phyloP scores from a whole-genome alignment of 2,888 invertebrate species.

The Sphinx pinastri region DNA sequence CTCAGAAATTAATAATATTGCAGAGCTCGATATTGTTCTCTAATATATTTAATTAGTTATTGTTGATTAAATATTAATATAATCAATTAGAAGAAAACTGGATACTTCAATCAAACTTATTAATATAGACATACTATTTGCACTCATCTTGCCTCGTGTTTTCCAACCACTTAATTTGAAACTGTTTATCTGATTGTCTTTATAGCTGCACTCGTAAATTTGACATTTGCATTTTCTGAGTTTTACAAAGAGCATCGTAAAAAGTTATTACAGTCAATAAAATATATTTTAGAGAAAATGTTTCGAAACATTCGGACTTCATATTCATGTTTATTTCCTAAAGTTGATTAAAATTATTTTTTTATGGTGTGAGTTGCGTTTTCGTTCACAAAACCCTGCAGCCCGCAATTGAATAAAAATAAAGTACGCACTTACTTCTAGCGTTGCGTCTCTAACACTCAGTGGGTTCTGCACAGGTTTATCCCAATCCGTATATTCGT shows the following conservation, averaged over 20 bases:
- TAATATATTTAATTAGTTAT: neutral
- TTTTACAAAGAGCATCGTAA: constrained; percentile 31
- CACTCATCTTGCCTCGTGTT: neutral
- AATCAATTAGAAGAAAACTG: neutral
- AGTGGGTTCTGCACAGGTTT: constrained; percentile 93
- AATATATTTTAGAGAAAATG: constrained; percentile 27
- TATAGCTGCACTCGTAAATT: constrained; percentile 30
- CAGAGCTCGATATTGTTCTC: neutral
- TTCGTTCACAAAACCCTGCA: neutral
- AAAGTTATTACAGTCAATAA: constrained; percentile 28
- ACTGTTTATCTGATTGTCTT: constrained; percentile 30
- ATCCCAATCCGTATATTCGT: constrained; percentile 99
- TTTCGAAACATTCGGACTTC: constrained; percentile 16
- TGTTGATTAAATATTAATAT: neutral
- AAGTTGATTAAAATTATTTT: constrained; percentile 5
- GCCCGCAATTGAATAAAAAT: too few relatives aligned
- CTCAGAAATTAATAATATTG: neutral
- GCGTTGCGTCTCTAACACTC: constrained; percentile 92
- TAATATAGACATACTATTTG: neutral
- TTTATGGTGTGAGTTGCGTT: neutral
- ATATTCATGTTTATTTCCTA: constrained; percentile 13
- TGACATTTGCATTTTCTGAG: constrained; percentile 30
- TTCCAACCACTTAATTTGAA: constrained; percentile 22
- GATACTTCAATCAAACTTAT: too few relatives aligned
- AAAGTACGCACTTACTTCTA: constrained; percentile 81